Base-by-base conservation (phyloP, 2,113 vertebrate species). In the Ammodytes dubius region DNA sequence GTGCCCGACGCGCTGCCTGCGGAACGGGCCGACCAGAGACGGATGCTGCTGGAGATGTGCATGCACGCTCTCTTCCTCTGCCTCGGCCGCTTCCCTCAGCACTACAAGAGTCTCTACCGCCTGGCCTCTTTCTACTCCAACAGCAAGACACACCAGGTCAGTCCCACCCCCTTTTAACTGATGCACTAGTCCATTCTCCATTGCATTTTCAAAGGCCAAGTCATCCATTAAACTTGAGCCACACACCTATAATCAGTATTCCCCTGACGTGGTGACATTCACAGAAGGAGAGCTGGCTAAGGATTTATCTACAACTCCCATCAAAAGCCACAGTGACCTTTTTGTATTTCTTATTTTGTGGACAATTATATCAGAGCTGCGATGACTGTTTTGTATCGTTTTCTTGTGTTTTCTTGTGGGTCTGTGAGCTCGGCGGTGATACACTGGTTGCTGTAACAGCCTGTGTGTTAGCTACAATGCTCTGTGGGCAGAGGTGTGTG, bases 51-150 rank as follows among this genome's bases (percentile, higher is more conserved):
- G 0, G 97, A 99, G 63, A 96, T 97, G 93, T 99, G 98, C 15
- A 92, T 97, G 6, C 75, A 96, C 3, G 94, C 96, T 15, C 96
- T 99, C 82, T 98, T 95, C 86, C 93, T 99, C 57, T 99, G 98
- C 91, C 97, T 99, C 63, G 93, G 97, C 84, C 98, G 98, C 79
- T 99, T 99, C 84, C 98, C 98, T 0, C 98, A 99, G 95, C 98
- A 99, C 95, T 99, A 99, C 91, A 99, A 99, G 94, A 99, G 97
- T 83, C 96, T 99, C 52, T 99, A 99, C 91, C 96, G 98, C 3
- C 89, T 99, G 94, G 98, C 98, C 1, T 97, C 95, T 86, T 96
- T 99, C 49, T 99, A 99, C 80, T 91, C 95, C 7, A 96, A 96
- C 94, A 98, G 98, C 95, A 96, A 94, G 65, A 97, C 96, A 0